Conservation (phyloP, 1,140 invertebrate species). For the Colletes gigas region DNA sequence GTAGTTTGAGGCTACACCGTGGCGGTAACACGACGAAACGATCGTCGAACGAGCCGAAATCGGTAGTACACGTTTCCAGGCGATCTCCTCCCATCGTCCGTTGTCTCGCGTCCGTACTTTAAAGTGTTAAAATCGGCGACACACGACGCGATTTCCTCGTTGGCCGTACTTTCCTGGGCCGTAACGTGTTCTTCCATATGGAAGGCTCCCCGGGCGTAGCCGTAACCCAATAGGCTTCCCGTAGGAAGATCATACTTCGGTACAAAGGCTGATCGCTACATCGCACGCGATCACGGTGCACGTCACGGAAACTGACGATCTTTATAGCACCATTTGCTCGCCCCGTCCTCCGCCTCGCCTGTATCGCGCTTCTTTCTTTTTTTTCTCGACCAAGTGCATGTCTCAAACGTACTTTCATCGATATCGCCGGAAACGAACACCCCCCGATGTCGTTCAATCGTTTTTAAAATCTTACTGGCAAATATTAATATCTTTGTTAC, state of each 20-base stretch:
- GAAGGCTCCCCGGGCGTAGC: conserved; percentile 38
- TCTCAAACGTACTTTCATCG: conserved; percentile 39
- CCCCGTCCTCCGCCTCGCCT: conserved; percentile 64
- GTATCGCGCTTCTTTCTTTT: conserved; percentile 46
- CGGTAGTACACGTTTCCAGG: neutral
- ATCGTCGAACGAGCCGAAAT: neutral
- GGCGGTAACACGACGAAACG: no score
- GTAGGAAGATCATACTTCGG: conserved; percentile 76
- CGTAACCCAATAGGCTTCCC: conserved; percentile 78
- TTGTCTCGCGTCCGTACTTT: neutral
- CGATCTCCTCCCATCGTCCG: neutral
- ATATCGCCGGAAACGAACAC: neutral
- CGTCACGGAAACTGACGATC: conserved; percentile 78
- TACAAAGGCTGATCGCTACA: conserved; percentile 80
- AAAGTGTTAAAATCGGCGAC: conserved; percentile 14
- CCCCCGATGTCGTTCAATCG: neutral
- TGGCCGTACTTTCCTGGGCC: conserved; percentile 3
- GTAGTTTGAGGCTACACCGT: no score
- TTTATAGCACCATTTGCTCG: conserved; percentile 74
- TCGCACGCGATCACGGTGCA: conserved; percentile 79
- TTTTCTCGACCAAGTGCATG: conserved; percentile 39
- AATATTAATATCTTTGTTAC: no score
- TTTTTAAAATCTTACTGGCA: no score
- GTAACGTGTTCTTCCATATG: conserved; percentile 45
- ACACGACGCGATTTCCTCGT: conserved; percentile 25